A percentile compares a stretch with the other conserved stretches of the same genome.
These are phyloP conservation scores for Linurgus olivaceus DNA, from an alignment of 2,797 vertebrate genomes.

Conservation along the genomic window DNA sequence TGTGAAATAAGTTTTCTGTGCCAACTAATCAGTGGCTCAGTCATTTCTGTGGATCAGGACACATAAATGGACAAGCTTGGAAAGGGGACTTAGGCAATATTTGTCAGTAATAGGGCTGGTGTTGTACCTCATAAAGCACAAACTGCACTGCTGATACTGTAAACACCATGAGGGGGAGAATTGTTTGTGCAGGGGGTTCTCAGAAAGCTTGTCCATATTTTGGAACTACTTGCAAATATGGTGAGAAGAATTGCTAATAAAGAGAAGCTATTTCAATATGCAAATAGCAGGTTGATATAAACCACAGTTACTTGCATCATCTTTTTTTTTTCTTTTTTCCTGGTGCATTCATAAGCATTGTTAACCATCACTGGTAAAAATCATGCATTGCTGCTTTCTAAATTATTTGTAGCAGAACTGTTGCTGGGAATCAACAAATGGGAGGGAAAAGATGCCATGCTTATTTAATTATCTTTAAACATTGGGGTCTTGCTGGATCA, in stretches of 20 bases:
- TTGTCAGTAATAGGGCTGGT: not conserved
- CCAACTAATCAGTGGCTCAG: not conserved
- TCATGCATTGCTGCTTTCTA: not conserved
- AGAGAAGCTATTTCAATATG: not conserved
- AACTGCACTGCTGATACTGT: not conserved
- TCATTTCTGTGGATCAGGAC: not conserved
- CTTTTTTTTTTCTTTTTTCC: not conserved
- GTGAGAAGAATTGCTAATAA: not conserved
- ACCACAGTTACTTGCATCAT: not conserved
- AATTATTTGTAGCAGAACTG: not conserved
- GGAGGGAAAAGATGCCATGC: not conserved
- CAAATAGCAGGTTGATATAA: not conserved
- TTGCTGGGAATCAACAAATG: not conserved
- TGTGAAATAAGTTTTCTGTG: not conserved
- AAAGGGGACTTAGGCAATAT: not conserved
- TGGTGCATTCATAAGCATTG: not conserved
- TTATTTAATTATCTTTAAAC: not conserved
- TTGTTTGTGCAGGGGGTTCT: not conserved
- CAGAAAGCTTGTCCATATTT: not conserved
- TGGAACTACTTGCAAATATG: not conserved
- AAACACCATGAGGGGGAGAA: not conserved
- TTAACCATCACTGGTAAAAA: not conserved
- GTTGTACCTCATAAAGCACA: not conserved
- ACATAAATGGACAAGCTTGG: not conserved
- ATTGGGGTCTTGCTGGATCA: not conserved